phyloP scores from a whole-genome alignment of 64 coral and sea anemone species.

The Montipora sp. region DNA sequence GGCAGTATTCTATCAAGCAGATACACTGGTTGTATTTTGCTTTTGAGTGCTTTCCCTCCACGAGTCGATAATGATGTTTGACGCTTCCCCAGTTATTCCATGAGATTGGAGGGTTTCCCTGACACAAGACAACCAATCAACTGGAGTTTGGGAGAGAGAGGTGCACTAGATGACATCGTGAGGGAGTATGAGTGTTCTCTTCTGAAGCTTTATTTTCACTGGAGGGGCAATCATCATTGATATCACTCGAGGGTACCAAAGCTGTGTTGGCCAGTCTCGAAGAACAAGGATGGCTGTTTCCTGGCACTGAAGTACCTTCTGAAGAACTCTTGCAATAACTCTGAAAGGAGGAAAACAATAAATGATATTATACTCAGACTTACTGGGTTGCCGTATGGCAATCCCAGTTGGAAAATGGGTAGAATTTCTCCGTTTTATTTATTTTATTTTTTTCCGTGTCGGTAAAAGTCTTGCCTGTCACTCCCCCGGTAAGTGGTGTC shows the following conservation, averaged over 20 bases:
- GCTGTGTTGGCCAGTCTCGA: constrained; percentile 67
- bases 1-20: too few species aligned
- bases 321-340: constrained; percentile 47
- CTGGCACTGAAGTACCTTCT: too few species aligned
- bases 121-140: too few species aligned
- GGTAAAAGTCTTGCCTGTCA: too few species aligned
- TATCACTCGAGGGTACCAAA: constrained; percentile 57
- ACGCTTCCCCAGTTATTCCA: constrained; percentile 56
- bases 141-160: constrained; percentile 6
- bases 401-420: too few species aligned
- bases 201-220: constrained; percentile 38
- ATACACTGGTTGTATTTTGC: constrained; percentile 55
- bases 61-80: constrained; percentile 57
- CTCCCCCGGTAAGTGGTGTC: too few species aligned
- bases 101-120: constrained; percentile 30
- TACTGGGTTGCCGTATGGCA: too few species aligned
- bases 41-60: too few species aligned
- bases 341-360: constrained; percentile 73
- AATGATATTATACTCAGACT: too few species aligned
- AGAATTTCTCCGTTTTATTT: too few species aligned
- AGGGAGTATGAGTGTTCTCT: constrained; percentile 40
- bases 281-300: constrained; percentile 36
- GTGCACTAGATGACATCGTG: too few species aligned
- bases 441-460: too few species aligned
- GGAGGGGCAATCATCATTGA: constrained; percentile 38